Conservation (phyloP, 2,797 vertebrate genomes). For the Cheirogaleus major region DNA sequence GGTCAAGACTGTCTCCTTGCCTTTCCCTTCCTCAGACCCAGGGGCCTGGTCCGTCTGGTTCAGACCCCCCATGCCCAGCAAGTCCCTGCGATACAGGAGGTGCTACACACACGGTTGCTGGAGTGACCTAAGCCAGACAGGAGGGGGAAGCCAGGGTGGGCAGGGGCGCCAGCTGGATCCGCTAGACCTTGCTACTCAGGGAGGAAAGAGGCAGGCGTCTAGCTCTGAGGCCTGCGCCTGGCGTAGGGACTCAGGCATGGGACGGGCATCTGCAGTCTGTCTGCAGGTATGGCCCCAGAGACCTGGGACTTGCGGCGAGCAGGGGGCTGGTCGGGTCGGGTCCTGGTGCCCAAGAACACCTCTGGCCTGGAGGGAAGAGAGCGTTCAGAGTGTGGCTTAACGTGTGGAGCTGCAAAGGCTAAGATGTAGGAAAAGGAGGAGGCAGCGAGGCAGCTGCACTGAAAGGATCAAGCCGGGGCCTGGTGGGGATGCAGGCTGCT, state of each 20-base stretch:
- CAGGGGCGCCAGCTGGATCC: neutral
- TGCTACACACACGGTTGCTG: neutral
- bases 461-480: neutral
- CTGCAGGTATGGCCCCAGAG: neutral
- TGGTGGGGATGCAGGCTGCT: neutral
- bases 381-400: neutral
- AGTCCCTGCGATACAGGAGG: neutral
- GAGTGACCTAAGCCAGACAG: neutral
- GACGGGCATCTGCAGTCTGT: neutral
- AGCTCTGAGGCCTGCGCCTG: neutral
- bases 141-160: no score
- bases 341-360: neutral
- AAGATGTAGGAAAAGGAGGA: neutral
- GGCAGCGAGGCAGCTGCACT: neutral
- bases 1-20: neutral
- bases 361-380: neutral
- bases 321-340: neutral
- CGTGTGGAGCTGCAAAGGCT: neutral
- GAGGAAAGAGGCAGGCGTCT: neutral
- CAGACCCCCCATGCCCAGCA: neutral
- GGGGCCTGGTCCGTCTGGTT: neutral
- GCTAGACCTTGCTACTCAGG: neutral
- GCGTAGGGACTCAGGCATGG: accelerated
- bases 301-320: neutral
- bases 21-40: accelerated